These are phyloP conservation scores for Polyommatus icarus DNA, from an alignment of 2,888 invertebrate species.

Conservation along the genomic window DNA sequence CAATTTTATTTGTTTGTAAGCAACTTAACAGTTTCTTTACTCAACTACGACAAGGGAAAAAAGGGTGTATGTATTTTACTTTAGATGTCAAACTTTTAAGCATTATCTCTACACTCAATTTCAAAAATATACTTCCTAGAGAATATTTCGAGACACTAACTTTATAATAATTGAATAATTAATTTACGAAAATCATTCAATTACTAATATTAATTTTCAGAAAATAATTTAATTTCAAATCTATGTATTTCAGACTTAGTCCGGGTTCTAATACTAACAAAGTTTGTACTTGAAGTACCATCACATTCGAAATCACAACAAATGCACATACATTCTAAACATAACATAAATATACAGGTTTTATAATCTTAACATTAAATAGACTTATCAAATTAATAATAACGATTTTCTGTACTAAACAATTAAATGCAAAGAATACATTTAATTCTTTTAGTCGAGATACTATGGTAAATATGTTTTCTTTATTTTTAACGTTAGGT, in stretches of 20 bases:
- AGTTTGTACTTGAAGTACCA: constrained; percentile 68
- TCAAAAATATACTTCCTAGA: background rate
- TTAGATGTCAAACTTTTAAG: background rate
- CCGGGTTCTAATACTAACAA: constrained; percentile 50
- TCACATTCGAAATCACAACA: constrained; percentile 49
- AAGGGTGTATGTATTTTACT: background rate
- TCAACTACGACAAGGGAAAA: too few relatives aligned
- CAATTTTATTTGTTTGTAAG: background rate
- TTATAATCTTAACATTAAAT: background rate
- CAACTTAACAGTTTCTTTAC: too few relatives aligned
- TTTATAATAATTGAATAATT: constrained; percentile 1
- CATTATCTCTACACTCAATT: background rate
- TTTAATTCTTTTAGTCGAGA: background rate
- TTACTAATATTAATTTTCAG: background rate
- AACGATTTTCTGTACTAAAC: background rate
- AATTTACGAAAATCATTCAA: background rate
- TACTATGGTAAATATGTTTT: background rate
- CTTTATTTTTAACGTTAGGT: background rate
- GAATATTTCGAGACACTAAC: background rate
- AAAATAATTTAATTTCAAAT: constrained; percentile 21
- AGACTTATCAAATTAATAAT: background rate
- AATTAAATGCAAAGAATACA: background rate
- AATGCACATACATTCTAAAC: constrained; percentile 44
- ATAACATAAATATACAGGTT: background rate
- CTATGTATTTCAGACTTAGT: constrained; percentile 47